Evolutionary conservation across 2,797 vertebrate genomes (phyloP), one percentile per base, ranked within the genome.

Genomic region (Tympanoctomys barrerae): DNA sequence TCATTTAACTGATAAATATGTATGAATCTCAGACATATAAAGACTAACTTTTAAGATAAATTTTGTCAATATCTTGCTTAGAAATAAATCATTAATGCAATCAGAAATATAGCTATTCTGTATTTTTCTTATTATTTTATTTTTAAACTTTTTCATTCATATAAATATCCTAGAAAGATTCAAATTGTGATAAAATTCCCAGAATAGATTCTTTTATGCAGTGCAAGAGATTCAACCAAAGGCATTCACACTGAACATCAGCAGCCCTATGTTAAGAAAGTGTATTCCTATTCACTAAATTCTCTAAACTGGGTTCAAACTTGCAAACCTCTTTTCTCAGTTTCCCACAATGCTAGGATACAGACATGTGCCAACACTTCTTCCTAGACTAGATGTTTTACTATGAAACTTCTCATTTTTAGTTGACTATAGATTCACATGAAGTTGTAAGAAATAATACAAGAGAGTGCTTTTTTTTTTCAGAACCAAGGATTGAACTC

Each of bases 31-130:
- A 64, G 87, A 91, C 57, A 91, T 79, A 81, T 33, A 73, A 75
- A 91, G 16, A 70, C 7, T 87, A 80, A 85, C 46, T 94, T 83
- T 94, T 83, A 94, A 85, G 19, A 84, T 39, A 61, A 39, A 71
- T 5, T 59, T 61, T 61, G 31, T 52, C 18, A 70, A 62, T 61
- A 79, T n/a, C 18, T 52, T 21, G 52, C n/a, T 71, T 79, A 49
- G 16, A 70, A 89, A 78, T 28, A 36, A 57, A 33, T 36, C 68
- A 36, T 71, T 70, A 71, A 71, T 39, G 52, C 61, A 19, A 90
- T 52, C 26, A 10, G 19, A 84, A 57, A 89, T 24, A 77, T 2
- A n/a, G 46, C 77, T 36, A 36, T 33, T 36, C 64, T n/a, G 33
- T n/a, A n/a, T 70, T 79, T 84, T 94, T 16, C 31, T 18, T 33